Conservation (phyloP, 1,140 invertebrate species). For the Limonius californicus region DNA sequence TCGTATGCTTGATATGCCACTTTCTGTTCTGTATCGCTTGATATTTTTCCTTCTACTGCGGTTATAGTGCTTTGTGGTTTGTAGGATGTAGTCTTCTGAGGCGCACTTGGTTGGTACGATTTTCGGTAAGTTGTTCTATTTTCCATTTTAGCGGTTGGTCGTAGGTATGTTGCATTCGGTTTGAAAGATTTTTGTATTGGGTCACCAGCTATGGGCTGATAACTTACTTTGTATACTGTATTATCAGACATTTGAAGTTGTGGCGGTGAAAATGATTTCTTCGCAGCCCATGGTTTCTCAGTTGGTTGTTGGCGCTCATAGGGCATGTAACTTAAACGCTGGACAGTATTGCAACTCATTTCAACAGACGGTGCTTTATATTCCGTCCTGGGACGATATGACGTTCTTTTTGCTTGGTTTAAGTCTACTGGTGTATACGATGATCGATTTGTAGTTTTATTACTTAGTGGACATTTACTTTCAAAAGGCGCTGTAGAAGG, state of each 20-base stretch:
- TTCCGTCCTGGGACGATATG: conserved; percentile 46
- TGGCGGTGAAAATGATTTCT: conserved; percentile 42
- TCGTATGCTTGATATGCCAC: not conserved
- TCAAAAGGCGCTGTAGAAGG: not conserved
- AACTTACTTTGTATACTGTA: not conserved
- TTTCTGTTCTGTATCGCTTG: not conserved
- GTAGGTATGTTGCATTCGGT: not conserved
- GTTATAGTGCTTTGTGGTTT: not conserved
- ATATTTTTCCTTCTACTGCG: not conserved
- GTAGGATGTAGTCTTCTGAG: not conserved
- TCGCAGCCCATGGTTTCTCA: conserved; percentile 47
- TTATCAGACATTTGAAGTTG: not conserved
- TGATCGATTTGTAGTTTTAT: conserved; percentile 51
- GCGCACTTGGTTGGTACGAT: not conserved
- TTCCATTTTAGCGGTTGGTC: not conserved
- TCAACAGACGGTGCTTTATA: conserved; percentile 52
- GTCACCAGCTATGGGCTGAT: not conserved
- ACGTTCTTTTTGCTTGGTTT: conserved; percentile 46
- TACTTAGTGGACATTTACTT: conserved; percentile 43
- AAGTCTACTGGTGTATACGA: conserved; percentile 52
- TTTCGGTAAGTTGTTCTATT: not conserved
- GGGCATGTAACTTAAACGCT: conserved; percentile 53
- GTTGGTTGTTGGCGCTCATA: conserved; percentile 45
- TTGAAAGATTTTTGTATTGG: not conserved
- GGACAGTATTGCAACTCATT: conserved; percentile 55